These are phyloP conservation scores for Syngnathus rostellatus DNA, from an alignment of 2,797 vertebrate genomes.

Conservation along the genomic window DNA sequence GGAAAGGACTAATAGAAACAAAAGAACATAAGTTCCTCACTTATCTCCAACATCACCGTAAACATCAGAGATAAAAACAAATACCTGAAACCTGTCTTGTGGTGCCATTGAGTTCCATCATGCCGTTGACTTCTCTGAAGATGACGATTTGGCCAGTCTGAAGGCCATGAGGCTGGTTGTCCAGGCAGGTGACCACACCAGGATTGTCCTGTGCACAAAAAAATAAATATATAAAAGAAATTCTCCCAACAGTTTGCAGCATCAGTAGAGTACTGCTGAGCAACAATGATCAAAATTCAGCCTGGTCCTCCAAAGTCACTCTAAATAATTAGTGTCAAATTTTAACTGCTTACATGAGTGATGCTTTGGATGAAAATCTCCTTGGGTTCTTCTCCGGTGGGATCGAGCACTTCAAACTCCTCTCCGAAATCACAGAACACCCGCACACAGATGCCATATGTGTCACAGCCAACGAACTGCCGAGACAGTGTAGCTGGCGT, in stretches of 20 bases:
- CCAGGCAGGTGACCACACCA: conserved; percentile 91
- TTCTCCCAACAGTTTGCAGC: background rate
- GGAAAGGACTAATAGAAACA: conserved; percentile 73
- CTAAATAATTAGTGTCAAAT: background rate
- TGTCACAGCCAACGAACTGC: conserved; percentile 88
- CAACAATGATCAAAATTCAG: background rate
- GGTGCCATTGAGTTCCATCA: conserved; percentile 82
- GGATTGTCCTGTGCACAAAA: conserved; percentile 72
- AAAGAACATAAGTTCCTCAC: conserved; percentile 2
- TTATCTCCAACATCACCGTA: background rate
- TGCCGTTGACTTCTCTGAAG: conserved; percentile 91
- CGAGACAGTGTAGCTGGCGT: background rate
- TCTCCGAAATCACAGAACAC: conserved; percentile 97
- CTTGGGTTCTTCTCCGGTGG: conserved; percentile 93
- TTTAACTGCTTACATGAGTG: conserved; percentile 72
- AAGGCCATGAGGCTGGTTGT: conserved; percentile 87
- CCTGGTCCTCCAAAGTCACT: background rate
- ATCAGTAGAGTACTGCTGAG: too few relatives aligned
- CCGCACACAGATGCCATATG: conserved; percentile 84
- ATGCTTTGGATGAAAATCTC: conserved; percentile 95
- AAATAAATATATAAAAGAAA: background rate
- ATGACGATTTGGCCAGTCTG: conserved; percentile 86
- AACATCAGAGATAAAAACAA: background rate
- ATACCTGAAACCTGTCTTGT: conserved; percentile 66
- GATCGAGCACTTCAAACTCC: conserved; percentile 89